A percentile compares a stretch with the other conserved stretches of the same genome.
phyloP scores from a whole-genome alignment of 1,140 invertebrate species.

The Colletes latitarsis region DNA sequence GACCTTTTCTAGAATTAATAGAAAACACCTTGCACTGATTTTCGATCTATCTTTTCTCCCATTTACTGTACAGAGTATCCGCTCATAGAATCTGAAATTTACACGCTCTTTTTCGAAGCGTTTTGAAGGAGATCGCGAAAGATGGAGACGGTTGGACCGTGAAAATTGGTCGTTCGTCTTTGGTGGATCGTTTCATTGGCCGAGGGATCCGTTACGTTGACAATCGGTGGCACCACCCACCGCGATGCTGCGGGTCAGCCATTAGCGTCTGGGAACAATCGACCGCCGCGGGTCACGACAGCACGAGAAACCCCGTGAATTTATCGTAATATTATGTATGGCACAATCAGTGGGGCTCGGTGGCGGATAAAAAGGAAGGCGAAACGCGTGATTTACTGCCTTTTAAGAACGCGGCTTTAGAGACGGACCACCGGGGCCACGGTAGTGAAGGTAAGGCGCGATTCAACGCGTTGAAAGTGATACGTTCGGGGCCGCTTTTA shows the following conservation, averaged over 20 bases:
- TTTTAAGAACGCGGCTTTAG: conserved; percentile 60
- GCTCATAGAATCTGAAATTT: no score
- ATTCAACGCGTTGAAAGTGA: conserved; percentile 52
- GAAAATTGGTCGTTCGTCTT: no score
- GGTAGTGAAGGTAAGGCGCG: conserved; percentile 9
- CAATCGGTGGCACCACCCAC: conserved; percentile 68
- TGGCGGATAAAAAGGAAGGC: conserved; percentile 63
- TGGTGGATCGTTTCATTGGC: no score
- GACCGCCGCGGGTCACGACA: conserved; percentile 73
- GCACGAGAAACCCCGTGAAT: conserved; percentile 72
- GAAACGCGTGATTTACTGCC: conserved; percentile 65
- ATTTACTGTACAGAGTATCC: no score
- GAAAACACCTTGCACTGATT: no score
- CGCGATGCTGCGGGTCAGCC: conserved; percentile 60
- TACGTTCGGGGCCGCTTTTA: conserved; percentile 47
- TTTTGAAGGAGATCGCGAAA: no score
- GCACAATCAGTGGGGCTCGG: conserved; percentile 73
- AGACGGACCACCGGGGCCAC: conserved; percentile 30
- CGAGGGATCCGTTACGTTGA: conserved; percentile 45
- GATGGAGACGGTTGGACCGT: no score
- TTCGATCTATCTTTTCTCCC: no score
- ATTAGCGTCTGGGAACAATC: conserved; percentile 72
- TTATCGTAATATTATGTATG: conserved; percentile 81
- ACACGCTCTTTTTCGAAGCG: no score
- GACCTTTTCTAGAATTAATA: no score